phyloP scores from a whole-genome alignment of 2,888 invertebrate genomes.

The Cantharis lateralis region DNA sequence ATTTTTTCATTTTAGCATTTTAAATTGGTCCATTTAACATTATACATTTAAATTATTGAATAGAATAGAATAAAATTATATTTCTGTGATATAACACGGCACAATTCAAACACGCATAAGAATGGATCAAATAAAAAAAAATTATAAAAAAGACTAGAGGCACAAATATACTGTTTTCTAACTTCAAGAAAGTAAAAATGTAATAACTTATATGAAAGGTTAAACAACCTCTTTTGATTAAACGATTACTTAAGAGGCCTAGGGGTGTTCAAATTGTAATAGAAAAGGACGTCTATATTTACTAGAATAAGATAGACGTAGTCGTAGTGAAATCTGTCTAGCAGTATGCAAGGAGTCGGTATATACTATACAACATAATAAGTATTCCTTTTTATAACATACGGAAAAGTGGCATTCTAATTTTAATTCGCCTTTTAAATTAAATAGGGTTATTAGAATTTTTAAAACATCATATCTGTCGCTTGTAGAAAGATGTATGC shows the following conservation, averaged over 20 bases:
- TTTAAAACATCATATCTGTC: not conserved
- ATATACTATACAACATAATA: not conserved
- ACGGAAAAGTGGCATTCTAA: not conserved
- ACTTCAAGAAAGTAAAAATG: not conserved
- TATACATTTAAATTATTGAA: no score
- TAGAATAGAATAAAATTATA: not conserved
- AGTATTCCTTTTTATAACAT: not conserved
- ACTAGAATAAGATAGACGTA: not conserved
- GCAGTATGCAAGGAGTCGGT: not conserved
- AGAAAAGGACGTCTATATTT: not conserved
- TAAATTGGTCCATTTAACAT: no score
- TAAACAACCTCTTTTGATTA: not conserved
- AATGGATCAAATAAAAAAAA: not conserved
- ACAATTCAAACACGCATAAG: not conserved
- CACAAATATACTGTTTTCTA: not conserved
- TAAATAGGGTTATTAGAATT: not conserved
- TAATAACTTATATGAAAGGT: not conserved
- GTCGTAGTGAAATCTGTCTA: not conserved
- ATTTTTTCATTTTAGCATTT: no score
- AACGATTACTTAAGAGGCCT: not conserved
- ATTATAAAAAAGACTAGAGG: not conserved
- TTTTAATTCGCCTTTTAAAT: not conserved
- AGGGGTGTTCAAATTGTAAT: not conserved
- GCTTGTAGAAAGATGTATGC: not conserved
- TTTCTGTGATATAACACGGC: not conserved